phyloP scores from a whole-genome alignment of 2,797 vertebrate genomes.

The Ptychadena robeensis region DNA sequence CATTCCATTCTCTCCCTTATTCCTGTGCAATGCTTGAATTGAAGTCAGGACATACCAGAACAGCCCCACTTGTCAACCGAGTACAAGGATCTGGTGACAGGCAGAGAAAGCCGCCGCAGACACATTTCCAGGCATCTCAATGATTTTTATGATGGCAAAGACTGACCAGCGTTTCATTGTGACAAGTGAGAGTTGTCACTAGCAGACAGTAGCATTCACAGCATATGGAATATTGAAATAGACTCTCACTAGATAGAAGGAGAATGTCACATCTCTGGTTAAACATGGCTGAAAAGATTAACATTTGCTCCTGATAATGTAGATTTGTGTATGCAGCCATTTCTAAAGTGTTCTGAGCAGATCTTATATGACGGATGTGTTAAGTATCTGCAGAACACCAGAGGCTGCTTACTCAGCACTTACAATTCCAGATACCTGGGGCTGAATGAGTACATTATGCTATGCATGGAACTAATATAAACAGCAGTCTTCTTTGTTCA shows the following conservation, averaged over 20 bases:
- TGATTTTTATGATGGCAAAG: conserved; percentile 1
- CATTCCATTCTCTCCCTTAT: conserved; percentile 19
- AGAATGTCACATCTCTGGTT: neutral
- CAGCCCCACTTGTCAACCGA: conserved; percentile 21
- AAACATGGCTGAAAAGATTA: neutral
- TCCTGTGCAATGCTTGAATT: conserved; percentile 13
- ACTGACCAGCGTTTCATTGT: neutral
- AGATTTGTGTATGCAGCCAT: neutral
- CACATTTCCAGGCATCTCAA: neutral
- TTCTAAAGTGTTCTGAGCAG: neutral
- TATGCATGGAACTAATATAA: neutral
- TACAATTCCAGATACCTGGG: neutral
- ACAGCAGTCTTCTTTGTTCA: too few relatives aligned
- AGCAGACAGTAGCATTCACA: neutral
- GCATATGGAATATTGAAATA: neutral
- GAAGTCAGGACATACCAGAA: conserved; percentile 2
- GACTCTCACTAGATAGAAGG: neutral
- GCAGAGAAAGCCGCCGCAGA: neutral
- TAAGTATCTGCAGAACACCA: neutral
- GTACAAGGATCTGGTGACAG: neutral
- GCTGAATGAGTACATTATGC: neutral
- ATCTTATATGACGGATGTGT: neutral
- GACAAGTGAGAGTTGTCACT: neutral
- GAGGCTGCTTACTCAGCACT: neutral
- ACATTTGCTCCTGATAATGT: neutral